Evolutionary conservation across 2,888 invertebrate genomes (phyloP).

Genomic region (Ecliptopera silaceata): DNA sequence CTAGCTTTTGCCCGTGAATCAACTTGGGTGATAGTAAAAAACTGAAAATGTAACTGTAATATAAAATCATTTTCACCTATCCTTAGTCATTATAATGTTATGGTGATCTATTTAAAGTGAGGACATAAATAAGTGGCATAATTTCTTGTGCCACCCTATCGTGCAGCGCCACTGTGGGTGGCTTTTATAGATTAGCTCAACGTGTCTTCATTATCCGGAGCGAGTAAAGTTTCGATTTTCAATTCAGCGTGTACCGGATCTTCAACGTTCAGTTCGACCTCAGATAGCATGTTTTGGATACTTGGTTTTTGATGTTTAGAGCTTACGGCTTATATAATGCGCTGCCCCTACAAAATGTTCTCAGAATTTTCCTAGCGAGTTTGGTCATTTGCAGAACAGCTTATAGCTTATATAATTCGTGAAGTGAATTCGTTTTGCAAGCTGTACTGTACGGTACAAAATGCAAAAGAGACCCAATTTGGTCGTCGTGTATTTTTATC

Average conservation of each 20-base stretch:
- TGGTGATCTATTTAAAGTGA: no score
- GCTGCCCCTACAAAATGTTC: conserved; percentile 2
- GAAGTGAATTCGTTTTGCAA: background rate
- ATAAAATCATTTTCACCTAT: no score
- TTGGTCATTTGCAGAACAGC: background rate
- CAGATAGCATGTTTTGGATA: conserved; percentile 16
- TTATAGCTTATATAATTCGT: background rate
- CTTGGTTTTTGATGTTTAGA: conserved; percentile 3
- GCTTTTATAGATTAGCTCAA: no score
- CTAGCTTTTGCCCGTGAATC: background rate
- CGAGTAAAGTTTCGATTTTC: background rate
- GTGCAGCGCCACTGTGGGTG: no score
- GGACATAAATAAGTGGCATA: no score
- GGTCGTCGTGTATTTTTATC: no score
- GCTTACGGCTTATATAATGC: conserved; percentile 7
- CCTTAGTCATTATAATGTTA: no score
- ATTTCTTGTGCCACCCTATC: no score
- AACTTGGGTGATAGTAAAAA: background rate
- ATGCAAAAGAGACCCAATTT: no score
- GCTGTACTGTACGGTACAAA: no score
- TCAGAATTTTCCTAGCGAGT: background rate
- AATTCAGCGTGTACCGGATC: conserved; percentile 7
- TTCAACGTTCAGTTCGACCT: conserved; percentile 9
- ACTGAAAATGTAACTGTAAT: no score
- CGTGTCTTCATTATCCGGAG: conserved; percentile 2